Evolutionary conservation across 2,797 vertebrate species (phyloP).

Genomic region (Chaetodon trifasciatus): DNA sequence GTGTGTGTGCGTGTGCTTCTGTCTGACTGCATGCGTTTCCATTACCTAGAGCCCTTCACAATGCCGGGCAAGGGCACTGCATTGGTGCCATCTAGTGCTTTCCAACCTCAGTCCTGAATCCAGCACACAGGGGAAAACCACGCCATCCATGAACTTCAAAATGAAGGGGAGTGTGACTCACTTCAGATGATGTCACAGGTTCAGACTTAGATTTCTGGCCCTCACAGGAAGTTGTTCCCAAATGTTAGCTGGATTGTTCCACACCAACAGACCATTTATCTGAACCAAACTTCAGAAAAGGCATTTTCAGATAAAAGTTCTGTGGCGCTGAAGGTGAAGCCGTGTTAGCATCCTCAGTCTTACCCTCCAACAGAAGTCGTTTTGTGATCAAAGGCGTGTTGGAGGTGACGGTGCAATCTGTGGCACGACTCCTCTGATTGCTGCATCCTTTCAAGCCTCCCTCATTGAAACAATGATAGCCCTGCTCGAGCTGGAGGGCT

Average conservation of each 20-base stretch:
- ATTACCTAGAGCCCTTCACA: constrained; percentile 19
- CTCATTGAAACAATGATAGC: constrained; percentile 45
- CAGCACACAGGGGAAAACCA: background rate
- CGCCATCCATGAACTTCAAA: background rate
- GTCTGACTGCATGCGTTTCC: background rate
- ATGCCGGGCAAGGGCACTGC: constrained; percentile 35
- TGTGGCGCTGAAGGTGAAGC: background rate
- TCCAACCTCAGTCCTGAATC: constrained; percentile 27
- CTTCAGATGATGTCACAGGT: background rate
- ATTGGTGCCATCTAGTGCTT: constrained; percentile 82
- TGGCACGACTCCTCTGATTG: constrained; percentile 64
- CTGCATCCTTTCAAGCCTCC: constrained; percentile 39
- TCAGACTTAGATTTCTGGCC: background rate
- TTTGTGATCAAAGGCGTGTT: constrained; percentile 55
- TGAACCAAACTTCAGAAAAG: background rate
- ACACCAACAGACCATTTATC: background rate
- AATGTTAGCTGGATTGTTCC: background rate
- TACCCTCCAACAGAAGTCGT: constrained; percentile 6
- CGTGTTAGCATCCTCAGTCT: background rate
- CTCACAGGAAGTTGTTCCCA: background rate
- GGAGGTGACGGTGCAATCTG: constrained; percentile 28
- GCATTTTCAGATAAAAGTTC: background rate
- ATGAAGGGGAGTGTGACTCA: background rate
- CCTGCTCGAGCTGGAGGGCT: constrained; percentile 44
- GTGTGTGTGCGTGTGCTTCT: background rate